phyloP scores from a whole-genome alignment of 2,888 invertebrate species.

The Erpobdella octoculata region DNA sequence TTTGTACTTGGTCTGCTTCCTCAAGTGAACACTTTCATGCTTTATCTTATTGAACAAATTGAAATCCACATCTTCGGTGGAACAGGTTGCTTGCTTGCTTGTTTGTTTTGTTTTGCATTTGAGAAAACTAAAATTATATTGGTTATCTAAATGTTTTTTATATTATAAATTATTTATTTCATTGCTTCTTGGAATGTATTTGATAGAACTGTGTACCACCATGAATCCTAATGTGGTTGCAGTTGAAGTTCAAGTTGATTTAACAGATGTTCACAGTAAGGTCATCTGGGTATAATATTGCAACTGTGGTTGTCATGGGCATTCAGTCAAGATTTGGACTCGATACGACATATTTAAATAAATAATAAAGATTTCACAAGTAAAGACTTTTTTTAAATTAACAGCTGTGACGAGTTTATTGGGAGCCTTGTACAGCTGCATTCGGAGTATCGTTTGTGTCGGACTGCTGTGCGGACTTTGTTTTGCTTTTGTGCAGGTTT shows the following conservation, averaged over 20 bases:
- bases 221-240: no score
- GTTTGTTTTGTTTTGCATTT: not conserved
- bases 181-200: no score
- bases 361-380: no score
- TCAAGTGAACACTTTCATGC: conserved; percentile 86
- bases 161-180: no score
- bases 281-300: no score
- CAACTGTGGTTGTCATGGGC: no score
- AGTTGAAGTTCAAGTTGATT: no score
- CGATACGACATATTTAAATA: no score
- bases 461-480: conserved; percentile 61
- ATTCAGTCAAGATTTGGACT: no score
- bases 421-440: conserved; percentile 71
- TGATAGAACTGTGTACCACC: no score
- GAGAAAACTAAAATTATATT: not conserved
- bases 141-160: conserved; percentile 5
- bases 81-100: no score
- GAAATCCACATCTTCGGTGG: conserved; percentile 61
- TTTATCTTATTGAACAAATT: conserved; percentile 88
- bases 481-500: conserved; percentile 56
- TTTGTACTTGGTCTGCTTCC: conserved; percentile 93
- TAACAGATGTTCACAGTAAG: no score
- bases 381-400: not conserved
- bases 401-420: conserved; percentile 55
- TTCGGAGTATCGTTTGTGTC: conserved; percentile 72